Evolutionary conservation across 1,140 invertebrate genomes (phyloP).

Genomic region (Phymorhynchus buccinoides): DNA sequence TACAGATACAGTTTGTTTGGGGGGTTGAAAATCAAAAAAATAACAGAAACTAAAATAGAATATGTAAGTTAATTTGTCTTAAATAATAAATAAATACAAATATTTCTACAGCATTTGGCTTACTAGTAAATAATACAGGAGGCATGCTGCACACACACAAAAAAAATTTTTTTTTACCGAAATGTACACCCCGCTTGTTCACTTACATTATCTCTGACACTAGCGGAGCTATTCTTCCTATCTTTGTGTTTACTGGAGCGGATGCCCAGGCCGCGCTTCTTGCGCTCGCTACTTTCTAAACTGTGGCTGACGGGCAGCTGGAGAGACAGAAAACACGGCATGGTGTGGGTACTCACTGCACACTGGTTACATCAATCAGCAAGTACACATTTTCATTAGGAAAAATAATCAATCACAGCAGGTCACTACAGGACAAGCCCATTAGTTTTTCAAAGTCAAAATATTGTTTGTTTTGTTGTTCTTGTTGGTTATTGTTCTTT

Average conservation of each 20-base stretch:
- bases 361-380: background rate
- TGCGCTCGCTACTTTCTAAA: slow-evolving; percentile 40
- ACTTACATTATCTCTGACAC: slow-evolving; percentile 41
- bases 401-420: background rate
- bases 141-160: background rate
- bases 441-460: background rate
- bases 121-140: background rate
- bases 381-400: background rate
- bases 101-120: too few relatives aligned
- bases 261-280: slow-evolving; percentile 36
- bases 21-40: too few relatives aligned
- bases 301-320: slow-evolving; percentile 33
- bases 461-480: too few relatives aligned
- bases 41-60: too few relatives aligned
- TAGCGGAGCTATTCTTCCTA: slow-evolving; percentile 40
- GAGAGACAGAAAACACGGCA: slow-evolving; percentile 1
- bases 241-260: slow-evolving; percentile 43
- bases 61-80: too few relatives aligned
- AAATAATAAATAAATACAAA: too few relatives aligned
- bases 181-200: background rate
- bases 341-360: background rate
- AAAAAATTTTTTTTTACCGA: background rate
- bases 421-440: background rate
- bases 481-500: too few relatives aligned
- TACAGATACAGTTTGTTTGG: too few relatives aligned